Evolutionary conservation across 2,113 vertebrate genomes (phyloP).

Genomic region (Callorhinus ursinus): DNA sequence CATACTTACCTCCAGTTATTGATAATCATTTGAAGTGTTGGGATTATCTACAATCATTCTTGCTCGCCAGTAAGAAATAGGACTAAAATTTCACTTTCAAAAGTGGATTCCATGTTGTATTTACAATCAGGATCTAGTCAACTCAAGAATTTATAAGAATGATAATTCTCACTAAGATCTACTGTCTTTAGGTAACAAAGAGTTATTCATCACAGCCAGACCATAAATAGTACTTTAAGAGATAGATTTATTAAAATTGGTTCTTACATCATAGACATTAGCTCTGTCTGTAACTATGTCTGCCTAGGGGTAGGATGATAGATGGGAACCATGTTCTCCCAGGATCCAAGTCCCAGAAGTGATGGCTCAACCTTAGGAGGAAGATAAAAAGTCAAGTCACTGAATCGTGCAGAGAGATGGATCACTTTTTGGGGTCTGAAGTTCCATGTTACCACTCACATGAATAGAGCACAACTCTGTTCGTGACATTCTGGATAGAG

Average conservation of each 20-base stretch:
- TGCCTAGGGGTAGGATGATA: not conserved
- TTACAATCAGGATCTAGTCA: not conserved
- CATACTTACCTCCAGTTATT: not conserved
- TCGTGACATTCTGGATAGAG: not conserved
- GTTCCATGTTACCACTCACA: not conserved
- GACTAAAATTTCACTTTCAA: not conserved
- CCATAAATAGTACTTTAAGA: not conserved
- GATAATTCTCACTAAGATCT: not conserved
- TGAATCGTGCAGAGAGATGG: not conserved
- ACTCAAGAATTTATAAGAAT: not conserved
- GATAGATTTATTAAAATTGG: not conserved
- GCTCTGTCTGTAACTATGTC: not conserved
- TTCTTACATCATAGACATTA: not conserved
- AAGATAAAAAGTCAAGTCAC: not conserved
- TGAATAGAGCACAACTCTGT: not conserved
- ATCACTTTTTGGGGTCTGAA: not conserved
- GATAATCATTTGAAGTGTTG: not conserved
- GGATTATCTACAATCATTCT: not conserved
- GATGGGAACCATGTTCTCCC: not conserved
- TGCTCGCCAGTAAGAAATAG: not conserved
- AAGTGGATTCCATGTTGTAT: not conserved
- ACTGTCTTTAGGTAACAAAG: not conserved
- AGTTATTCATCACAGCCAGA: not conserved
- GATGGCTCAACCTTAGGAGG: not conserved
- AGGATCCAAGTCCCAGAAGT: not conserved